These are phyloP conservation scores for Leptatherina wallacei DNA, from an alignment of 2,797 vertebrate genomes.

Conservation along the genomic window DNA sequence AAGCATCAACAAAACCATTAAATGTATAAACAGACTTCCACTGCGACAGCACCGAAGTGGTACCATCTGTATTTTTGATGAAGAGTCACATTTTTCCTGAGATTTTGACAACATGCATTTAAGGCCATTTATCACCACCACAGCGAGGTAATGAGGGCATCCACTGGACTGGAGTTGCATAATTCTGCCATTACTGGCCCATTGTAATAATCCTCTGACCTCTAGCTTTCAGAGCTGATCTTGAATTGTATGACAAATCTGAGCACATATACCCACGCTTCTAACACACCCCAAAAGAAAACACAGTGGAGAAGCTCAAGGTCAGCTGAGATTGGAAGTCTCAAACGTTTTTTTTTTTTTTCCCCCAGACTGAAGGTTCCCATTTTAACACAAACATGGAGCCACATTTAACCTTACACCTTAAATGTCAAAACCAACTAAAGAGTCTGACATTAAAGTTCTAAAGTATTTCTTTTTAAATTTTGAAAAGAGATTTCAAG, in stretches of 20 bases:
- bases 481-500: background rate
- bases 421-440: constrained; percentile 3
- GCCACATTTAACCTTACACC: constrained; percentile 10
- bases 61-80: constrained; percentile 80
- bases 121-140: constrained; percentile 76
- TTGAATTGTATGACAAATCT: constrained; percentile 79
- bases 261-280: constrained; percentile 40
- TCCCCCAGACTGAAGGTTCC: constrained; percentile 11
- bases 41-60: constrained; percentile 55
- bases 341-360: background rate
- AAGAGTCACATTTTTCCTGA: constrained; percentile 74
- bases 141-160: constrained; percentile 78
- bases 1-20: constrained; percentile 52
- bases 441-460: background rate
- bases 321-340: constrained; percentile 41
- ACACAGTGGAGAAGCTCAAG: constrained; percentile 55
- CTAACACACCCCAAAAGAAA: constrained; percentile 52
- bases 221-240: constrained; percentile 81
- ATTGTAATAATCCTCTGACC: constrained; percentile 84
- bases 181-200: constrained; percentile 82
- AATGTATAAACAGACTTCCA: constrained; percentile 40
- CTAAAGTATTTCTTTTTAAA: background rate
- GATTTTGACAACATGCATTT: constrained; percentile 81
- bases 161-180: constrained; percentile 78
- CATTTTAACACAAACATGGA: constrained; percentile 32